phyloP scores from a whole-genome alignment of 2,113 vertebrate genomes.

The Piliocolobus tephrosceles region DNA sequence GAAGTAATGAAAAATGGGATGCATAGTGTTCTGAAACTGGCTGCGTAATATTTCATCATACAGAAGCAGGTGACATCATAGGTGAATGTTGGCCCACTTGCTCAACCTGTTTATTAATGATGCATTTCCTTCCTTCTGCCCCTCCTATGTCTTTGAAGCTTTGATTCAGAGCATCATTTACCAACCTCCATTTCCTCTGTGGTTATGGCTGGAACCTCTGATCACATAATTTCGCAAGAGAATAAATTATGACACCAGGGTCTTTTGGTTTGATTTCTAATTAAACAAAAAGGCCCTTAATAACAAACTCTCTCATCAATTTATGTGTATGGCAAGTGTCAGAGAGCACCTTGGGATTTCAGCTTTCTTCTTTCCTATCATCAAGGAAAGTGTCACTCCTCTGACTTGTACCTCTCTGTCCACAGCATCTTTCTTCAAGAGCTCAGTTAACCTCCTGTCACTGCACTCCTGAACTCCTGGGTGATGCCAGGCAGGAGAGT shows the following conservation, averaged over 20 bases:
- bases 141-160: constrained; percentile 35
- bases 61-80: constrained; percentile 47
- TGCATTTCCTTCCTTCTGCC: not conserved
- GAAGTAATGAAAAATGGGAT: not conserved
- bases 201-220: not conserved
- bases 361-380: not conserved
- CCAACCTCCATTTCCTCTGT: not conserved
- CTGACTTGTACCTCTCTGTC: not conserved
- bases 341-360: not conserved
- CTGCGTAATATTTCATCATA: not conserved
- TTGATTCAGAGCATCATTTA: constrained; percentile 10
- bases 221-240: constrained; percentile 27
- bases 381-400: not conserved
- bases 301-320: not conserved
- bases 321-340: not conserved
- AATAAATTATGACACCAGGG: constrained; percentile 47
- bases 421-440: not conserved
- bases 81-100: constrained; percentile 14
- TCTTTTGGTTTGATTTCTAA: constrained; percentile 59
- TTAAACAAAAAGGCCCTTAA: constrained; percentile 43
- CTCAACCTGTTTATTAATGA: constrained; percentile 6
- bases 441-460: not conserved
- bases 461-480: not conserved
- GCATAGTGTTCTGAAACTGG: not conserved
- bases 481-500: not conserved